phyloP scores from a whole-genome alignment of 2,113 vertebrate species.

The Thomomys bottae region DNA sequence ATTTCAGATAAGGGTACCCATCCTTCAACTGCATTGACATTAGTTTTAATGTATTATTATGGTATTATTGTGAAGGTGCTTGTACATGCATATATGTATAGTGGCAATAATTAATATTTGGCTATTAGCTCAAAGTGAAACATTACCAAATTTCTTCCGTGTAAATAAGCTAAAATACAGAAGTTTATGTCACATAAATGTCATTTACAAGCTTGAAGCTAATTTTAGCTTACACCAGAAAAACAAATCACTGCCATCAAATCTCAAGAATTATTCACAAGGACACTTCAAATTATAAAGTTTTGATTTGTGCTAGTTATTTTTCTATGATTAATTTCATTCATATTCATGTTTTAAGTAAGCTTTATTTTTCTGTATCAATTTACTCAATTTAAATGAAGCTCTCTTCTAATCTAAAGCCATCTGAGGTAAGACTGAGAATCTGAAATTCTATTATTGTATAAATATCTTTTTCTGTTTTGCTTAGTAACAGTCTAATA shows the following conservation, averaged over 20 bases:
- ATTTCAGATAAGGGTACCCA: not conserved
- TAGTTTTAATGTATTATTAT: not conserved
- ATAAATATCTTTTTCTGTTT: not conserved
- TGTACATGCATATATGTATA: not conserved
- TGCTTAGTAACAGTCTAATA: not conserved
- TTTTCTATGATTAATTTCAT: slow-evolving; percentile 61
- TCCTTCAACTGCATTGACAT: slow-evolving; percentile 35
- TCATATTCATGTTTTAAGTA: slow-evolving; percentile 65
- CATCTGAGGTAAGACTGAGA: slow-evolving; percentile 28
- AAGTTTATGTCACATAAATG: not conserved
- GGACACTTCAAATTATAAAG: slow-evolving; percentile 63
- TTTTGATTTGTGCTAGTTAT: slow-evolving; percentile 54
- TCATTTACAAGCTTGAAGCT: not conserved
- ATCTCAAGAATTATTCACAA: slow-evolving; percentile 38
- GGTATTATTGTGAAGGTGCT: slow-evolving; percentile 39
- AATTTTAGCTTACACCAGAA: slow-evolving; percentile 54
- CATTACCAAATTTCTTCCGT: not conserved
- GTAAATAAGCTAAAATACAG: not conserved
- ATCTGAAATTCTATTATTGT: not conserved
- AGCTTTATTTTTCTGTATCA: slow-evolving; percentile 25
- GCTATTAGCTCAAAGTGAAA: slow-evolving; percentile 49
- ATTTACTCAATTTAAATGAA: slow-evolving; percentile 41
- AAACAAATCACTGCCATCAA: slow-evolving; percentile 45
- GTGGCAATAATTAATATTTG: slow-evolving; percentile 61
- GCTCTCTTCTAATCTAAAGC: slow-evolving; percentile 43